phyloP scores from a whole-genome alignment of 1,140 invertebrate species.

The Bombus turneri region DNA sequence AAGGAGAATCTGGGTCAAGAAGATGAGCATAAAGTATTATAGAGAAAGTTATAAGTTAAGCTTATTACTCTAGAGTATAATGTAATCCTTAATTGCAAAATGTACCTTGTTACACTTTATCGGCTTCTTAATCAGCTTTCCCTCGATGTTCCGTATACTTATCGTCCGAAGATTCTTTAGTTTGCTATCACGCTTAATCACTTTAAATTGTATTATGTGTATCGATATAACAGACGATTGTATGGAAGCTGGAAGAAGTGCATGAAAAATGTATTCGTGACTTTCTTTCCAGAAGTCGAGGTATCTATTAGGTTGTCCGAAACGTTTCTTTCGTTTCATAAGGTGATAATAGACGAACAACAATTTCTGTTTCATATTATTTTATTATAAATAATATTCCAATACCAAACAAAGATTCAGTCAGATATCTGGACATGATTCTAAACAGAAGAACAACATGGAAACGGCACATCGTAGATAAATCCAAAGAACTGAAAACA shows the following conservation, averaged over 20 bases:
- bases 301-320: background rate
- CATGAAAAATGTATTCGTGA: background rate
- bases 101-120: conserved; percentile 5
- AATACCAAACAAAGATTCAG: too few relatives aligned
- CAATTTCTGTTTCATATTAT: too few relatives aligned
- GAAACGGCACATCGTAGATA: too few relatives aligned
- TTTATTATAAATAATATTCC: too few relatives aligned
- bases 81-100: conserved; percentile 22
- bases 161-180: background rate
- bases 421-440: too few relatives aligned
- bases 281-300: too few relatives aligned
- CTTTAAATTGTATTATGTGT: background rate
- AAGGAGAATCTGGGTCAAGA: background rate
- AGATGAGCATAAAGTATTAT: background rate
- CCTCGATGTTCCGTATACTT: background rate
- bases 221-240: background rate
- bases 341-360: too few relatives aligned
- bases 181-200: background rate
- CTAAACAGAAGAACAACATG: too few relatives aligned
- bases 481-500: too few relatives aligned
- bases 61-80: background rate
- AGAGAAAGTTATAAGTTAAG: background rate
- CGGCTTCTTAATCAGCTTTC: conserved; percentile 1
- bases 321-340: too few relatives aligned
- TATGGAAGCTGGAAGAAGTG: background rate